Evolutionary conservation across 2,888 invertebrate species (phyloP).

Genomic region (Xestia ashworthii): DNA sequence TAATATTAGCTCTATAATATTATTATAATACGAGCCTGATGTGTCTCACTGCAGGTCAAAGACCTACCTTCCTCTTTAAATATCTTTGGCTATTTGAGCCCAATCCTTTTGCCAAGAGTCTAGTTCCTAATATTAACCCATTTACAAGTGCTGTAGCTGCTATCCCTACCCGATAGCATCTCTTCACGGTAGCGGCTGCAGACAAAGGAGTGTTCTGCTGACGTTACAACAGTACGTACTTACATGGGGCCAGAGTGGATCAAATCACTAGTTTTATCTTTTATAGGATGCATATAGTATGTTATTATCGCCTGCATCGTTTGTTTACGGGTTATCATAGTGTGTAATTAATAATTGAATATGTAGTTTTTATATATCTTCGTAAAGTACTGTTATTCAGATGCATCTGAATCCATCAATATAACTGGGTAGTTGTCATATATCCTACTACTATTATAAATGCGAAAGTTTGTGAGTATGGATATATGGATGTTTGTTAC

Average conservation of each 20-base stretch:
- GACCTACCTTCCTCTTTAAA: too few species aligned
- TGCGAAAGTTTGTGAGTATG: too few species aligned
- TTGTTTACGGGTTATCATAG: constrained; percentile 24
- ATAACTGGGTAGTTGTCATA: too few species aligned
- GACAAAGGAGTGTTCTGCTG: constrained; percentile 77
- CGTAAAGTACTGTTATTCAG: not conserved
- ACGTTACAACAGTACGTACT: constrained; percentile 51
- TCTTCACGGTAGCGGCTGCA: constrained; percentile 80
- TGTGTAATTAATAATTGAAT: not conserved
- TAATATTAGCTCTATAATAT: too few species aligned
- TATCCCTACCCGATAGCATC: constrained; percentile 77
- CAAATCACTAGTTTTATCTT: constrained; percentile 67
- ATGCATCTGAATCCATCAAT: not conserved
- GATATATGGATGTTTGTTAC: too few species aligned
- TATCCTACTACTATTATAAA: too few species aligned
- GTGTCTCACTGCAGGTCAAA: too few species aligned
- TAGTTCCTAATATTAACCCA: constrained; percentile 1
- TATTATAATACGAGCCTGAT: too few species aligned
- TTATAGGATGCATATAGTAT: constrained; percentile 50
- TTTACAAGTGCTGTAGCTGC: constrained; percentile 54
- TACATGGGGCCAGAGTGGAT: constrained; percentile 45
- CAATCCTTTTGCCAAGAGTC: too few species aligned
- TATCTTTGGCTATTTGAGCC: too few species aligned
- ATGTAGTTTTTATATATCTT: too few species aligned
- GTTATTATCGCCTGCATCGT: constrained; percentile 58